Percentiles rank a stretch among this genome's conserved stretches.
Evolutionary conservation across 2,113 vertebrate species (phyloP).

Genomic region (Lophius piscatorius): DNA sequence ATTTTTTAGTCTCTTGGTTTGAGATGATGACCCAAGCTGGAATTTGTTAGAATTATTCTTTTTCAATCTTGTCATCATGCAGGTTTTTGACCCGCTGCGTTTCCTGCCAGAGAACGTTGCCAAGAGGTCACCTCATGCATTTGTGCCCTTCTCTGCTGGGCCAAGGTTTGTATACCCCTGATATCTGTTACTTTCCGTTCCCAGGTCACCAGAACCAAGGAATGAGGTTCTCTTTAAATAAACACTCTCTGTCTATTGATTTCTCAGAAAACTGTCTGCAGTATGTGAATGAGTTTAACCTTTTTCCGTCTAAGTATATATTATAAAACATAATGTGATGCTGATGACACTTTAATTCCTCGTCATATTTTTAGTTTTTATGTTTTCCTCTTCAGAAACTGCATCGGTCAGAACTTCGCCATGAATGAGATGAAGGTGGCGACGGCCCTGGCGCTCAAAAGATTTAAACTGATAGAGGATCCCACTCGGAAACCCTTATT

Average conservation of each 20-base stretch:
- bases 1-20: no score
- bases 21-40: neutral
- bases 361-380: no score
- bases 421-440: slow-evolving; percentile 89
- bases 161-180: slow-evolving; percentile 72
- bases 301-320: no score
- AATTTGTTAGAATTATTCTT: neutral
- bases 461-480: slow-evolving; percentile 80
- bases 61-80: neutral
- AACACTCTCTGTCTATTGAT: no score
- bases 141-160: slow-evolving; percentile 88
- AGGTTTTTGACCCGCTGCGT: slow-evolving; percentile 90
- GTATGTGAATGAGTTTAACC: no score
- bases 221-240: no score
- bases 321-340: no score
- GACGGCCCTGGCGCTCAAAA: slow-evolving; percentile 80
- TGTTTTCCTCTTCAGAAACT: slow-evolving; percentile 83
- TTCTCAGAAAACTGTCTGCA: no score
- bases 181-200: no score
- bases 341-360: no score
- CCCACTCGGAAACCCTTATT: slow-evolving; percentile 64
- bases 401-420: slow-evolving; percentile 91
- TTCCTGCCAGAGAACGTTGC: slow-evolving; percentile 87
- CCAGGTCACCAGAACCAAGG: no score
- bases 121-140: slow-evolving; percentile 85